These are phyloP conservation scores for Sciurus vulgaris DNA, from an alignment of 2,797 vertebrate species.

Conservation along the genomic window DNA sequence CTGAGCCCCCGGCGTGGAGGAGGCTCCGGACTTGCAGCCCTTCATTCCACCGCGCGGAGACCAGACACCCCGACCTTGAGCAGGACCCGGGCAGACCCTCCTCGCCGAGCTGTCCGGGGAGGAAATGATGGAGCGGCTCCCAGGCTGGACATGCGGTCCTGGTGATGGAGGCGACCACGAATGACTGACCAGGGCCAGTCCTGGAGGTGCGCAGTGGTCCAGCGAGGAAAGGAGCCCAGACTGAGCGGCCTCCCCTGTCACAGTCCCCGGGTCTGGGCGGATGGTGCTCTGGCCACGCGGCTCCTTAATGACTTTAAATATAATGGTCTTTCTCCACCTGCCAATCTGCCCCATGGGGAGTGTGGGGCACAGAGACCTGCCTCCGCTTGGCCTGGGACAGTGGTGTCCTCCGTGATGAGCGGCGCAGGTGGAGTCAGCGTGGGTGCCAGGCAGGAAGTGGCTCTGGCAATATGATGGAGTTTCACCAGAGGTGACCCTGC, in stretches of 20 bases:
- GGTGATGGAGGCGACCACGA: too few relatives aligned
- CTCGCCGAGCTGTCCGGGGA: neutral
- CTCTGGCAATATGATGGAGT: too few relatives aligned
- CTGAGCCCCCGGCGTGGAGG: fast-evolving
- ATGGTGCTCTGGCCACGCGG: neutral
- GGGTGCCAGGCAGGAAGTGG: neutral
- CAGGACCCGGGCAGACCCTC: too few relatives aligned
- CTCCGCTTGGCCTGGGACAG: neutral
- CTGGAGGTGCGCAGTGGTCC: neutral
- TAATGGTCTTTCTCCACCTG: neutral
- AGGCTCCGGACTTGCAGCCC: neutral
- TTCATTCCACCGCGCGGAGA: fast-evolving
- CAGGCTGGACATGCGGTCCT: neutral
- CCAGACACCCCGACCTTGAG: neutral
- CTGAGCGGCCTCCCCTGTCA: neutral
- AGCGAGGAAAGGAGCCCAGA: neutral
- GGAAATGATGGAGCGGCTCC: fast-evolving
- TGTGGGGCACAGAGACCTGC: too few relatives aligned
- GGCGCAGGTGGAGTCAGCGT: neutral
- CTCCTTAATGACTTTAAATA: neutral
- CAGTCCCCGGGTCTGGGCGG: fast-evolving
- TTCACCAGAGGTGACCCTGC: neutral
- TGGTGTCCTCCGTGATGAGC: neutral
- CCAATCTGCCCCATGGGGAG: neutral
- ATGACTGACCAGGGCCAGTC: neutral